Evolutionary conservation across 2,113 vertebrate genomes (phyloP).

Genomic region (Ptilonorhynchus violaceus): DNA sequence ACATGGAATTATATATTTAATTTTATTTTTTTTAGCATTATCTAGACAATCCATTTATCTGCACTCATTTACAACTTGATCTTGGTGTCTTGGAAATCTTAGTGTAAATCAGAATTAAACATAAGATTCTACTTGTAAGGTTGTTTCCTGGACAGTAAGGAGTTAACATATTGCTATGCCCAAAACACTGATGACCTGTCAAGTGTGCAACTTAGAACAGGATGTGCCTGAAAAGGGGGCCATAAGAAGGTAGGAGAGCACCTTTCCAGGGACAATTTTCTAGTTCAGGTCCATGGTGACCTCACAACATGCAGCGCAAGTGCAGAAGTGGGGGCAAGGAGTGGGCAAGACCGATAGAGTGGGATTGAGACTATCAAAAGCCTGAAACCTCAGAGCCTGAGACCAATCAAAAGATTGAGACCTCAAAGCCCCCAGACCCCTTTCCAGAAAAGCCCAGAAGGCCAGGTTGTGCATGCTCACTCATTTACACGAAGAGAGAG

Average conservation of each 20-base stretch:
- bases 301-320: accelerated
- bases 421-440: neutral
- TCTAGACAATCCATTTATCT: neutral
- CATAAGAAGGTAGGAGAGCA: neutral
- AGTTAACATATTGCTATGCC: neutral
- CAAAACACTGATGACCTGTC: neutral
- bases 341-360: neutral
- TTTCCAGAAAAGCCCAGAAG: neutral
- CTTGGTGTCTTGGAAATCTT: neutral
- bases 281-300: neutral
- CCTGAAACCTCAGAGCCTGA: neutral
- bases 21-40: neutral
- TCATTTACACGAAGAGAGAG: neutral
- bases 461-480: no score
- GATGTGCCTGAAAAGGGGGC: neutral
- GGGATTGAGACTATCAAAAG: neutral
- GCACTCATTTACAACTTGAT: neutral
- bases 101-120: neutral
- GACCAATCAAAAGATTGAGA: neutral
- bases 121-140: neutral
- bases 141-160: neutral
- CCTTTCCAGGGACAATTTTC: neutral
- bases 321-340: neutral
- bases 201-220: neutral
- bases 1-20: neutral